Conservation (phyloP, 1,140 invertebrate species). For the Cydia pomonella region DNA sequence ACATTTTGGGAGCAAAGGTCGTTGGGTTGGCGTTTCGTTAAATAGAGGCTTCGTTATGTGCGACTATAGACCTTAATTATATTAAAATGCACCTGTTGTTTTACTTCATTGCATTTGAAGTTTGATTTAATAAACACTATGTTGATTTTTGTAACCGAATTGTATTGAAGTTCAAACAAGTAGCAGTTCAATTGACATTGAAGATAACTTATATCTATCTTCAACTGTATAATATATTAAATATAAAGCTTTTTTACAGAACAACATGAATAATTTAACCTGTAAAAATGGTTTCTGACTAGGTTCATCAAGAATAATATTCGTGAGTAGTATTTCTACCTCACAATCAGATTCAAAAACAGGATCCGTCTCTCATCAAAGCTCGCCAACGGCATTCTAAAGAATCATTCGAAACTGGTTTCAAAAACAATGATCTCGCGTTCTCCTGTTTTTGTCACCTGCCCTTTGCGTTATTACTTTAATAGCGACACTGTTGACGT, state of each 20-base stretch:
- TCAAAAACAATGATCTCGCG: slow-evolving; percentile 32
- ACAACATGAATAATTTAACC: no score
- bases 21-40: slow-evolving; percentile 43
- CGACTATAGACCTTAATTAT: slow-evolving; percentile 25
- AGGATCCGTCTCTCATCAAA: slow-evolving; percentile 21
- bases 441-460: slow-evolving; percentile 32
- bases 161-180: no score
- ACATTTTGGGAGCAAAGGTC: slow-evolving; percentile 67
- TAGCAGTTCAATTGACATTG: no score
- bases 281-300: background rate
- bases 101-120: background rate
- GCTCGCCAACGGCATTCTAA: slow-evolving; percentile 29
- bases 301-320: background rate
- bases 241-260: no score
- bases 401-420: slow-evolving; percentile 30
- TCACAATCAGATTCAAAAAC: slow-evolving; percentile 6
- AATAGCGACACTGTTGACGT: slow-evolving; percentile 19
- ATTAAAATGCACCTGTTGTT: slow-evolving; percentile 10
- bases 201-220: no score
- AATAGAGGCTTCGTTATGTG: background rate
- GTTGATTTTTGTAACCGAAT: no score
- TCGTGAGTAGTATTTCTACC: background rate
- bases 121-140: background rate
- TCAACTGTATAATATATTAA: no score
- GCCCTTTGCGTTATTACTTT: slow-evolving; percentile 31